A percentile compares a stretch with the other conserved stretches of the same genome.
phyloP scores from a whole-genome alignment of 2,797 vertebrate genomes.

The Podarcis lilfordi region DNA sequence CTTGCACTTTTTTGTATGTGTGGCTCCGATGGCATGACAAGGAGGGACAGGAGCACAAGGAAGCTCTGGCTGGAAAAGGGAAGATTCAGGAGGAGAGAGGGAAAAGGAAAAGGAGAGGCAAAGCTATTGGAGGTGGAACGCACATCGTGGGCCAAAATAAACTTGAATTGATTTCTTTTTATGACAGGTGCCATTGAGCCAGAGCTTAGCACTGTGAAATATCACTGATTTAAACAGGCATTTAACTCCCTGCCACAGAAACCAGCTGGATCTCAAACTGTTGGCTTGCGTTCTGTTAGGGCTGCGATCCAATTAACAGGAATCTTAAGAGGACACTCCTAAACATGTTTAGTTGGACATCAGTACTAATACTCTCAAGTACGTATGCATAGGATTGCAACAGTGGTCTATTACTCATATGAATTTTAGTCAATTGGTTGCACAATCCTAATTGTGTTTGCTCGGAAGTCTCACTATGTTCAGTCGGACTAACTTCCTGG shows the following conservation, averaged over 20 bases:
- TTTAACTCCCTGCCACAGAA: neutral
- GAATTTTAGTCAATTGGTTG: neutral
- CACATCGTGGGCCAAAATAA: slow-evolving; percentile 19
- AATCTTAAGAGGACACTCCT: neutral
- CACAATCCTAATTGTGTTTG: neutral
- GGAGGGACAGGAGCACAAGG: fast-evolving
- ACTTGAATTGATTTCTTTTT: neutral
- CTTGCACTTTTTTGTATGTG: slow-evolving; percentile 44
- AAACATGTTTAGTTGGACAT: neutral
- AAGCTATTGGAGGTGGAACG: neutral
- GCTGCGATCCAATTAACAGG: neutral
- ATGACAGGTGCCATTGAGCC: slow-evolving; percentile 10
- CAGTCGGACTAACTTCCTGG: neutral
- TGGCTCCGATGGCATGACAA: slow-evolving; percentile 33
- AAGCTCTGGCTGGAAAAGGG: slow-evolving; percentile 24
- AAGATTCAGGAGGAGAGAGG: slow-evolving; percentile 32
- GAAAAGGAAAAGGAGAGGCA: slow-evolving; percentile 27
- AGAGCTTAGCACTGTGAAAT: neutral
- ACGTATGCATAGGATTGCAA: neutral
- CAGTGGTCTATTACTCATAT: neutral
- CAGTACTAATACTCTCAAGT: neutral
- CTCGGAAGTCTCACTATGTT: neutral
- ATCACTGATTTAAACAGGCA: neutral
- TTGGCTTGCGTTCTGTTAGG: neutral
- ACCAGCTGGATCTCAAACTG: neutral